Conservation (phyloP, 2,797 vertebrate genomes). For the Tenualosa ilisha region DNA sequence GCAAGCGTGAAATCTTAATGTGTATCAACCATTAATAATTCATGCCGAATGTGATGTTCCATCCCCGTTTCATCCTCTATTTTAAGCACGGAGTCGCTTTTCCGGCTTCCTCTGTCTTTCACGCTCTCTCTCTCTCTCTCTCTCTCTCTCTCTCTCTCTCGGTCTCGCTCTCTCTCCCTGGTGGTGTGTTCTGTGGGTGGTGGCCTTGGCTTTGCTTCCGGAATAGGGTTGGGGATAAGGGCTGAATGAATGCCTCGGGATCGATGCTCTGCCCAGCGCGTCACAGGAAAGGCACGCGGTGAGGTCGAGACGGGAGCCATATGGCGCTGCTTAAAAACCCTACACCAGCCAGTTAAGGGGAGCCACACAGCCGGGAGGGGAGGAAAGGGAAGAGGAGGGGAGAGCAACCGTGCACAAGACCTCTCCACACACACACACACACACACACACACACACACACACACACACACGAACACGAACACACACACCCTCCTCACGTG, state of each 20-base stretch:
- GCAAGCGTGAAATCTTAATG: constrained; percentile 5
- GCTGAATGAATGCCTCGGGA: constrained; percentile 35
- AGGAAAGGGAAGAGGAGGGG: background rate
- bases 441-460: too few species aligned
- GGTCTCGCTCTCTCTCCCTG: background rate
- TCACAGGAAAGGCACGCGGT: constrained; percentile 45
- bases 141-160: background rate
- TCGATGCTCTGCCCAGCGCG: constrained; percentile 33
- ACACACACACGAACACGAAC: too few species aligned
- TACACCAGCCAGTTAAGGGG: constrained; percentile 55
- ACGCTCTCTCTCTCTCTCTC: background rate
- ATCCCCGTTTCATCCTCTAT: background rate
- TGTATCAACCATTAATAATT: background rate
- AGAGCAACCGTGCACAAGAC: constrained; percentile 8
- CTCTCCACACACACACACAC: background rate
- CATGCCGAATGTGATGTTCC: background rate
- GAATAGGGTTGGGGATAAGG: background rate
- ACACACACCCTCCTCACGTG: background rate
- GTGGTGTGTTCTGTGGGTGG: background rate
- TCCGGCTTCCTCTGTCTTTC: background rate
- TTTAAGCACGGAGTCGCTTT: background rate
- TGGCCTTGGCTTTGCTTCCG: background rate
- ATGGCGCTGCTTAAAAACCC: constrained; percentile 57
- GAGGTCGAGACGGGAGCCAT: constrained; percentile 61
- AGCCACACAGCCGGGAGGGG: background rate